Evolutionary conservation across 30 jellyfish, hydroid and myxozoan species (phyloP).

Genomic region (Nemopilema nomurai): DNA sequence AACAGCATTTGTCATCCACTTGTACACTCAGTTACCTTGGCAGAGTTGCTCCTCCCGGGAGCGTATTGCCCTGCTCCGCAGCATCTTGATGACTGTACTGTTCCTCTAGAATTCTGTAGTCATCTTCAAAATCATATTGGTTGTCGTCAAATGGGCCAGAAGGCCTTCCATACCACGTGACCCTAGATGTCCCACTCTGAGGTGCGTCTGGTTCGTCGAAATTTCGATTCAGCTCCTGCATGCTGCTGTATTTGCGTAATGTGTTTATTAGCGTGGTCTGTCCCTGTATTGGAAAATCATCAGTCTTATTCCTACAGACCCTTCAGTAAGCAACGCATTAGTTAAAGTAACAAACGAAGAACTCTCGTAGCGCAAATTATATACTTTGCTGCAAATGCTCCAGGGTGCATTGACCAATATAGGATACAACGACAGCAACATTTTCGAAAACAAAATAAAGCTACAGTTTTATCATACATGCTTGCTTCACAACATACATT

Average conservation of each 20-base stretch:
- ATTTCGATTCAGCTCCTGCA: constrained; percentile 76
- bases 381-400: too few relatives aligned
- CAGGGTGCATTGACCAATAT: too few relatives aligned
- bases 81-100: constrained; percentile 56
- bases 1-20: neutral
- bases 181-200: constrained; percentile 22
- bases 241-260: constrained; percentile 79
- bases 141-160: constrained; percentile 26
- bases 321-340: too few relatives aligned
- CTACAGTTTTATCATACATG: too few relatives aligned
- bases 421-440: too few relatives aligned
- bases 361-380: too few relatives aligned
- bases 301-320: too few relatives aligned
- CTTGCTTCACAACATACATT: neutral
- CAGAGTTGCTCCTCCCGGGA: constrained; percentile 25
- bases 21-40: constrained; percentile 33
- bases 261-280: constrained; percentile 83
- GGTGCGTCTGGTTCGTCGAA: constrained; percentile 60
- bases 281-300: constrained; percentile 74
- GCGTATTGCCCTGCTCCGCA: neutral
- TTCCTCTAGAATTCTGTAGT: constrained; percentile 61
- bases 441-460: too few relatives aligned
- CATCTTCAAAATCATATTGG: constrained; percentile 69
- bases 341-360: too few relatives aligned
- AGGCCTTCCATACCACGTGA: constrained; percentile 74